Evolutionary conservation across 2,797 vertebrate species (phyloP).

Genomic region (Hapalemur alaotrensis): DNA sequence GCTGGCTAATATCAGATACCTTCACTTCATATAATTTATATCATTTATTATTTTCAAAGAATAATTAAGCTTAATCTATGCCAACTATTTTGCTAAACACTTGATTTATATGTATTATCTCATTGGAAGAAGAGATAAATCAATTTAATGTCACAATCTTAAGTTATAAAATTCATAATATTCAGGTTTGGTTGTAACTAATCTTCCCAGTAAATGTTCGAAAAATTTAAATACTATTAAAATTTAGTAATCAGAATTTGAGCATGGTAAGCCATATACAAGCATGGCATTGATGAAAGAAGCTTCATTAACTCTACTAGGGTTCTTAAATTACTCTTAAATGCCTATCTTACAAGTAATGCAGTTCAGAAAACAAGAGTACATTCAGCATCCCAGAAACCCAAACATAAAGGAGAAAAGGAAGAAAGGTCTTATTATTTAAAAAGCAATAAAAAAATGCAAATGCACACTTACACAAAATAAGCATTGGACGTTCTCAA

Average conservation of each 20-base stretch:
- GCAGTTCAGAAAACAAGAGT: neutral
- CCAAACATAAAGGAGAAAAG: slow-evolving; percentile 28
- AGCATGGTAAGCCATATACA: neutral
- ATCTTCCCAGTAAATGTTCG: neutral
- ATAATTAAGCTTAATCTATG: neutral
- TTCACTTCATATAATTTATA: neutral
- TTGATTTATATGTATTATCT: slow-evolving; percentile 27
- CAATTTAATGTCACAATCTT: slow-evolving; percentile 5
- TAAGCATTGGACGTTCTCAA: neutral
- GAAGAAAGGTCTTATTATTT: slow-evolving; percentile 7
- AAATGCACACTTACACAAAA: slow-evolving; percentile 7
- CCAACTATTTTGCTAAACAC: slow-evolving; percentile 31
- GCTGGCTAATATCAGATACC: neutral
- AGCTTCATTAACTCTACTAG: neutral
- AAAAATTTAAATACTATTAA: slow-evolving; percentile 41
- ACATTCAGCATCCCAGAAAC: neutral
- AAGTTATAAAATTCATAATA: slow-evolving; percentile 27
- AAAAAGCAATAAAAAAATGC: slow-evolving; percentile 29
- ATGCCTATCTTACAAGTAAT: neutral
- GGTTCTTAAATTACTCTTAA: slow-evolving; percentile 9
- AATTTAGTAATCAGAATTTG: neutral
- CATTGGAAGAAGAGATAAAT: slow-evolving; percentile 21
- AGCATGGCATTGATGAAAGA: neutral
- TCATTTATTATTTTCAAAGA: slow-evolving; percentile 49
- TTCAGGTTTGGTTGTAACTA: slow-evolving; percentile 17